Conservation (phyloP, 2,113 vertebrate species). For the Thunnus thynnus region DNA sequence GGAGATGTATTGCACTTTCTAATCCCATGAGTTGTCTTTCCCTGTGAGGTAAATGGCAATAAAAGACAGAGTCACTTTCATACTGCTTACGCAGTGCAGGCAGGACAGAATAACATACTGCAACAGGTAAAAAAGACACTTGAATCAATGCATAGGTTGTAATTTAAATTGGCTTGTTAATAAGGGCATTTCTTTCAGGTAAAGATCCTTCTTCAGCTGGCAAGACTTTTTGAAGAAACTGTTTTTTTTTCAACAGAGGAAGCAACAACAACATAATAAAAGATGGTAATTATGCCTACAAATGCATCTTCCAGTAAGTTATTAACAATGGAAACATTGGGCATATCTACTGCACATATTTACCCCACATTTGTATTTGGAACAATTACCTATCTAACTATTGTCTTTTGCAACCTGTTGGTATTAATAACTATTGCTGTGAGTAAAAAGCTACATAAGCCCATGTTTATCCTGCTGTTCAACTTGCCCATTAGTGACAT, state of each 20-base stretch:
- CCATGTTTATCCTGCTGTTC: slow-evolving; percentile 79
- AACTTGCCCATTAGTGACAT: slow-evolving; percentile 78
- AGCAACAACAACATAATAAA: neutral
- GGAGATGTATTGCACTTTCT: too few species aligned
- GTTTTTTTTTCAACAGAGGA: neutral
- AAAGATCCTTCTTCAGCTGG: neutral
- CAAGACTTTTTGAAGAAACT: too few species aligned
- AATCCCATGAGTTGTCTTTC: too few species aligned
- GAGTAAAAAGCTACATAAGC: slow-evolving; percentile 71
- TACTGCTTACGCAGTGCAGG: neutral
- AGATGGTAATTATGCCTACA: slow-evolving; percentile 18
- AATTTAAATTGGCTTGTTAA: neutral
- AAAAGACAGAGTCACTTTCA: neutral
- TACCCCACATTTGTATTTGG: slow-evolving; percentile 71
- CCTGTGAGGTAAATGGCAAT: neutral
- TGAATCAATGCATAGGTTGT: neutral
- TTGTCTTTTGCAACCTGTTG: slow-evolving; percentile 68
- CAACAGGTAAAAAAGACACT: slow-evolving; percentile 4
- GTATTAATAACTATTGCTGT: slow-evolving; percentile 63
- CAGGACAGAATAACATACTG: neutral
- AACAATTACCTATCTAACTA: slow-evolving; percentile 59
- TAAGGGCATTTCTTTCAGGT: slow-evolving; percentile 13
- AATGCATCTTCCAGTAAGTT: slow-evolving; percentile 29
- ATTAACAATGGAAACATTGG: slow-evolving; percentile 55
- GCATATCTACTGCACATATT: slow-evolving; percentile 31